phyloP scores from a whole-genome alignment of 2,888 invertebrate genomes.

The Macropis europaea region DNA sequence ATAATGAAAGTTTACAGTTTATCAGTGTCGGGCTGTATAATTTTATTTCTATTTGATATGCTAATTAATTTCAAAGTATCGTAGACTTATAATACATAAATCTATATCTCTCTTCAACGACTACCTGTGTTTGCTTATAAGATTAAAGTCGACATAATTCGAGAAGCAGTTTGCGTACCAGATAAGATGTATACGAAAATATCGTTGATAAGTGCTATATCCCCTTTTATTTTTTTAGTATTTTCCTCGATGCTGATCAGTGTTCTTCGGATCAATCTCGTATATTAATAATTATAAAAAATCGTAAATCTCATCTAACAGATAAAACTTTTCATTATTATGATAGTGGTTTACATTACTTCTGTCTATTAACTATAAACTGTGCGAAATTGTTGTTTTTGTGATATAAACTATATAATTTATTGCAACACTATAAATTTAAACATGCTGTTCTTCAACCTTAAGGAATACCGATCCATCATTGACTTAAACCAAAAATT shows the following conservation, averaged over 20 bases:
- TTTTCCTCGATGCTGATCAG: background rate
- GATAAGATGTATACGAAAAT: conserved; percentile 41
- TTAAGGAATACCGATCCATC: too few relatives aligned
- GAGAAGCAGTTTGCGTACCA: conserved; percentile 12
- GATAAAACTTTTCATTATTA: too few relatives aligned
- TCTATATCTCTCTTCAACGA: conserved; percentile 17
- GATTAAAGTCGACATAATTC: background rate
- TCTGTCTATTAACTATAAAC: too few relatives aligned
- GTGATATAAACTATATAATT: too few relatives aligned
- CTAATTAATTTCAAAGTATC: background rate
- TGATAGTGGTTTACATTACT: too few relatives aligned
- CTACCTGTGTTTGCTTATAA: background rate
- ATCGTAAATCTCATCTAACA: too few relatives aligned
- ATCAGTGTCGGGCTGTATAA: too few relatives aligned
- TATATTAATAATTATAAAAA: background rate
- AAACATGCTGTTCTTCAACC: too few relatives aligned
- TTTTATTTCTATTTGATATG: background rate
- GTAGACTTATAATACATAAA: background rate
- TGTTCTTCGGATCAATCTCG: background rate
- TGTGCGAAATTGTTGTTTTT: too few relatives aligned
- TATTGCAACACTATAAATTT: too few relatives aligned
- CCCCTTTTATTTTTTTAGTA: background rate
- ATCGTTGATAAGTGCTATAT: conserved; percentile 32
- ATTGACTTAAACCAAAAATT: too few relatives aligned
- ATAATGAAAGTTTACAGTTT: too few relatives aligned